Percentiles rank a stretch among this genome's conserved stretches.
Conservation (phyloP, 2,113 vertebrate species). For the Sander vitreus region DNA sequence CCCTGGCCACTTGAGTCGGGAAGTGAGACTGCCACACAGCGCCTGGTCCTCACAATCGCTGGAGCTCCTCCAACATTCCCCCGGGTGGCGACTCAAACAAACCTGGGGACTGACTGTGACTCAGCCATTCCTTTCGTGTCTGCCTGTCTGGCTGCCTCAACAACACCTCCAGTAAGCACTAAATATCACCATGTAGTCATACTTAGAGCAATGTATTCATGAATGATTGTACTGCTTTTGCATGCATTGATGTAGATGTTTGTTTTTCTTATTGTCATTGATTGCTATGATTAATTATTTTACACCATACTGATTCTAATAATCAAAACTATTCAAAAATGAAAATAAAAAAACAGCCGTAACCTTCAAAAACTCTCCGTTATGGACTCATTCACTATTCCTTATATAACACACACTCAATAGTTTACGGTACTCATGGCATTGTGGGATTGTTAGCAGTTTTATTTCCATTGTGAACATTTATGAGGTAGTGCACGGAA, state of each 20-base stretch:
- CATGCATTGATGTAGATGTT: neutral
- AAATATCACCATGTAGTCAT: slow-evolving; percentile 47
- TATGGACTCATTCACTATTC: neutral
- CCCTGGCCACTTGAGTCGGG: slow-evolving; percentile 71
- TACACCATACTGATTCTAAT: neutral
- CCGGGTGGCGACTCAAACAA: slow-evolving; percentile 75
- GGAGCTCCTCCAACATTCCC: slow-evolving; percentile 81
- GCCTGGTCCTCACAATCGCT: slow-evolving; percentile 80
- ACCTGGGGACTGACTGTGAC: slow-evolving; percentile 73
- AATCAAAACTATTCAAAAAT: neutral
- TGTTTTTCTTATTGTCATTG: neutral
- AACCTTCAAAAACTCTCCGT: neutral
- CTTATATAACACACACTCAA: neutral
- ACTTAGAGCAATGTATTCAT: neutral
- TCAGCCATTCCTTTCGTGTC: slow-evolving; percentile 73
- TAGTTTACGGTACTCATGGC: neutral
- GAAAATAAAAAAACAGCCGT: neutral
- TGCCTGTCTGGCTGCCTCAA: slow-evolving; percentile 54
- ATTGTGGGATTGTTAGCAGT: neutral
- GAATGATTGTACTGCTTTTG: neutral
- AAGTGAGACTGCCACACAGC: slow-evolving; percentile 69
- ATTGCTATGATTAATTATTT: neutral
- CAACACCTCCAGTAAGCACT: slow-evolving; percentile 57
- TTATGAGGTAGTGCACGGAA: neutral
- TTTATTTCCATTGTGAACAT: neutral